Percentiles rank a stretch among this genome's conserved stretches.
phyloP scores from a whole-genome alignment of 2,888 invertebrate species.

The Drosophila pegasa region DNA sequence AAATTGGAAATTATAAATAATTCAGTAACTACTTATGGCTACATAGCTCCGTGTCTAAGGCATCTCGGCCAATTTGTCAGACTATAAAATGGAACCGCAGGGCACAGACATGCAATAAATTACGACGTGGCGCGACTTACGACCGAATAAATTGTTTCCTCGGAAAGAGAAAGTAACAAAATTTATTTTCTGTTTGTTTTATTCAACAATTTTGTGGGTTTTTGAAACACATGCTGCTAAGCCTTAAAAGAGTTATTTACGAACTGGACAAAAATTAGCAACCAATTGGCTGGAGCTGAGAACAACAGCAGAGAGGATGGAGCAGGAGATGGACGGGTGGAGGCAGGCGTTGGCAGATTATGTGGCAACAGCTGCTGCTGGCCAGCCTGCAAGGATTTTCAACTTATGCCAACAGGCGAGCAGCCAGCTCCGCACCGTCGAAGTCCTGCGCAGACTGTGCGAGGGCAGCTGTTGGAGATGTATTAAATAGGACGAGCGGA shows the following conservation, averaged over 20 bases:
- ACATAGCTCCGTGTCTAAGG: conserved; percentile 17
- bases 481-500: conserved; percentile 43
- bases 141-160: conserved; percentile 8
- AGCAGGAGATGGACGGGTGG: not conserved
- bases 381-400: conserved; percentile 59
- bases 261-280: conserved; percentile 51
- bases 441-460: not conserved
- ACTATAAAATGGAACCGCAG: conserved; percentile 30
- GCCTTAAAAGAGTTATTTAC: conserved; percentile 31
- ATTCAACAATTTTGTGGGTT: conserved; percentile 3
- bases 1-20: conserved; percentile 25
- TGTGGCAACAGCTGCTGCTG: conserved; percentile 65
- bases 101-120: conserved; percentile 34
- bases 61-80: conserved; percentile 27
- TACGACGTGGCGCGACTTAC: conserved; percentile 11
- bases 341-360: conserved; percentile 35
- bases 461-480: conserved; percentile 16
- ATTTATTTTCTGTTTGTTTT: conserved; percentile 8
- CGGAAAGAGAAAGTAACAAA: conserved; percentile 6
- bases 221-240: conserved; percentile 27
- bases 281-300: conserved; percentile 29
- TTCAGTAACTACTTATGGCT: conserved; percentile 9
- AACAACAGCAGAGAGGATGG: conserved; percentile 13
- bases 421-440: conserved; percentile 7
- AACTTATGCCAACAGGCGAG: conserved; percentile 35